Conservation (phyloP, 2,113 vertebrate species). For the Cynocephalus volans region DNA sequence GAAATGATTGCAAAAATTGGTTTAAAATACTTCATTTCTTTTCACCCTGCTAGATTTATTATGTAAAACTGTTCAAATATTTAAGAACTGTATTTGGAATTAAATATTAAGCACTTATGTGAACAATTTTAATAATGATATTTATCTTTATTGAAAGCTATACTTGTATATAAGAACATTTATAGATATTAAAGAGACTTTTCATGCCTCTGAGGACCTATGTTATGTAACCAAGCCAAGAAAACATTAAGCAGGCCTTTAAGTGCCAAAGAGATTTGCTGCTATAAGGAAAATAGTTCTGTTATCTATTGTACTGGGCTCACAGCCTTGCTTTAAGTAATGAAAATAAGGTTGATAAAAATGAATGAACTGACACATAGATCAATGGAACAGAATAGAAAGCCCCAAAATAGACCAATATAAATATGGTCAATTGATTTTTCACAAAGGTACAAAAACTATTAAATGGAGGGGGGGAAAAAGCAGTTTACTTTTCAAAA, state of each 20-base stretch:
- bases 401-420: slow-evolving; percentile 2
- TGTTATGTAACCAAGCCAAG: slow-evolving; percentile 59
- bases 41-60: slow-evolving; percentile 69
- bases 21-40: slow-evolving; percentile 69
- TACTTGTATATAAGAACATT: slow-evolving; percentile 72
- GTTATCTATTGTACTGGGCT: slow-evolving; percentile 45
- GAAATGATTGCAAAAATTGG: slow-evolving; percentile 34
- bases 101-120: slow-evolving; percentile 53
- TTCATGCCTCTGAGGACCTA: slow-evolving; percentile 63
- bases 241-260: slow-evolving; percentile 64
- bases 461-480: neutral
- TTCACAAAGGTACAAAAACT: slow-evolving; percentile 50
- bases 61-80: slow-evolving; percentile 74
- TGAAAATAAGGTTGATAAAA: slow-evolving; percentile 72
- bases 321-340: slow-evolving; percentile 32
- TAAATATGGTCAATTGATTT: slow-evolving; percentile 62
- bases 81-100: slow-evolving; percentile 71
- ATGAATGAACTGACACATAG: slow-evolving; percentile 65
- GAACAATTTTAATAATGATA: slow-evolving; percentile 67
- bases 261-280: slow-evolving; percentile 42
- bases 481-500: slow-evolving; percentile 49
- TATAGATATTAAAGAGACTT: slow-evolving; percentile 70
- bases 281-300: slow-evolving; percentile 53
- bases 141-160: slow-evolving; percentile 76
- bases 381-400: slow-evolving; percentile 63